Conservation (phyloP, 2,888 invertebrate species). For the Agrotis puta region DNA sequence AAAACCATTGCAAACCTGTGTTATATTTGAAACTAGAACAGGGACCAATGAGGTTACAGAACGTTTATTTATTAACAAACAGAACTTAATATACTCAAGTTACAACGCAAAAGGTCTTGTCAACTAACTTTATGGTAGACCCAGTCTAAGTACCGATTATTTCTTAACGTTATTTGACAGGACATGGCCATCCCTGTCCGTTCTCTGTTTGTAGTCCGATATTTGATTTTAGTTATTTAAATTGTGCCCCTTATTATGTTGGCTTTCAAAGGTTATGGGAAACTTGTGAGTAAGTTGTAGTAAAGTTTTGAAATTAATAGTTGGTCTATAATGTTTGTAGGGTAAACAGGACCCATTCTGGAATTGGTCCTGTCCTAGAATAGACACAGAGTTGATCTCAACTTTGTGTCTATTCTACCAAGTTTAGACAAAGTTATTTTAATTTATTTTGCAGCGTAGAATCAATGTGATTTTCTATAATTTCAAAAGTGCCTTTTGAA, state of each 20-base stretch:
- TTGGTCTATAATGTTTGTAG: background rate
- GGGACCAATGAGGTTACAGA: background rate
- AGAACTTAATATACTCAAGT: constrained; percentile 13
- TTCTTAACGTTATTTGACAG: constrained; percentile 60
- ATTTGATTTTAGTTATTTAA: constrained; percentile 48
- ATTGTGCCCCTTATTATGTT: constrained; percentile 36
- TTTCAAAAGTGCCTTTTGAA: too few species aligned
- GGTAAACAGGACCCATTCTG: too few species aligned
- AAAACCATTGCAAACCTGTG: too few species aligned
- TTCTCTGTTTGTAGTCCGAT: constrained; percentile 23
- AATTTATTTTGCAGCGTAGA: too few species aligned
- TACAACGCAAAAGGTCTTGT: constrained; percentile 22
- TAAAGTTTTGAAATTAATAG: constrained; percentile 19
- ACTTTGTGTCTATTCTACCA: too few species aligned
- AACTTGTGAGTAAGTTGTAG: constrained; percentile 12
- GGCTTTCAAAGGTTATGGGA: constrained; percentile 23
- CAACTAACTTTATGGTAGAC: constrained; percentile 35
- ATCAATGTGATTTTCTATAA: too few species aligned
- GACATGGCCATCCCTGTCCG: constrained; percentile 17
- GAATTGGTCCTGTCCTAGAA: too few species aligned
- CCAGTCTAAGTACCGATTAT: constrained; percentile 34
- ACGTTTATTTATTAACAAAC: constrained; percentile 11
- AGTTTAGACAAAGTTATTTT: too few species aligned
- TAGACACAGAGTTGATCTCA: too few species aligned
- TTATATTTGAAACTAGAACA: background rate